These are phyloP conservation scores for Dryadula phaetusa DNA, from an alignment of 2,888 invertebrate genomes.

Conservation along the genomic window DNA sequence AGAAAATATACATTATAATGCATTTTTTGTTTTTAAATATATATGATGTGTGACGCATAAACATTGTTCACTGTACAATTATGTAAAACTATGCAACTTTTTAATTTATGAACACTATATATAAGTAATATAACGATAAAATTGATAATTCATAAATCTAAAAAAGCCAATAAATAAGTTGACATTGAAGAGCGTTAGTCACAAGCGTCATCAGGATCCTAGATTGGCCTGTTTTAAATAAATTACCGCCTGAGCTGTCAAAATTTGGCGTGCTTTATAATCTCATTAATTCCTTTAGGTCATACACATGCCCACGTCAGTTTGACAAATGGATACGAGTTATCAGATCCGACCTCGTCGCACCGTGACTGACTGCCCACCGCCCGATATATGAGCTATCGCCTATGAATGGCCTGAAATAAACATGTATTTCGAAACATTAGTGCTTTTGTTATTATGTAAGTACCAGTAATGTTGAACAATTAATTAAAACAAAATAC, in stretches of 20 bases:
- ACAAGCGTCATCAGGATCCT: constrained; percentile 7
- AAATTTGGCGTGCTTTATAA: constrained; percentile 35
- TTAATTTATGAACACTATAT: background rate
- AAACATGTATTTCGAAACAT: constrained; percentile 11
- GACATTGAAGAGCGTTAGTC: constrained; percentile 22
- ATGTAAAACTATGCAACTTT: no score
- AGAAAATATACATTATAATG: no score
- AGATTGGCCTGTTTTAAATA: constrained; percentile 26
- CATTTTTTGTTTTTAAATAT: no score
- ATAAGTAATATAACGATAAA: background rate
- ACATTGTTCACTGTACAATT: no score
- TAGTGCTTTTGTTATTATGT: background rate
- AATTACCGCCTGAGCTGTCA: constrained; percentile 33
- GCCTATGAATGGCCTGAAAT: constrained; percentile 15
- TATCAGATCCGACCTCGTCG: constrained; percentile 42
- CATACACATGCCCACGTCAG: constrained; percentile 47
- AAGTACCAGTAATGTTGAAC: background rate
- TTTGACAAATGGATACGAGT: constrained; percentile 46
- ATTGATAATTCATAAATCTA: background rate
- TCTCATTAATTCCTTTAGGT: constrained; percentile 35
- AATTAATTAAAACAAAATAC: background rate
- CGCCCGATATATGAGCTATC: constrained; percentile 29
- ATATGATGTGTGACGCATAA: no score
- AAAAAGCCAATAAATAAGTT: background rate
- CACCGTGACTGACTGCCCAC: constrained; percentile 43